These are phyloP conservation scores for Calyptommatus sinebrachiatus DNA, from an alignment of 2,113 vertebrate genomes.

Conservation along the genomic window DNA sequence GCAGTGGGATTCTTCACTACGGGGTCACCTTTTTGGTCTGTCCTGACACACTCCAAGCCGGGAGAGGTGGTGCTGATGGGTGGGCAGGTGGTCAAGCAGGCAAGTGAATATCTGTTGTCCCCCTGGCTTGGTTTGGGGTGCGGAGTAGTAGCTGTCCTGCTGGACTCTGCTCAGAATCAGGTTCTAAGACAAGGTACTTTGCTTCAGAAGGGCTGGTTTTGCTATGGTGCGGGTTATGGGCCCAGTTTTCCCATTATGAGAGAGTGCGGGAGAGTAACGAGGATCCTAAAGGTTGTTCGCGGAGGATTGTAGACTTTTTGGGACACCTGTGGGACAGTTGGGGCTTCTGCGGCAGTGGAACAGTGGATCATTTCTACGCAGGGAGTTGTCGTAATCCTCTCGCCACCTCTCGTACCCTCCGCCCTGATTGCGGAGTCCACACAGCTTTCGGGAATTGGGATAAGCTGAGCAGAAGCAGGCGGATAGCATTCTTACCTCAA, in stretches of 20 bases:
- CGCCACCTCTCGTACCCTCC: too few species aligned
- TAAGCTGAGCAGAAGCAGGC: too few species aligned
- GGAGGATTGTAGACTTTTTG: too few species aligned
- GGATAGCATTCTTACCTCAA: neutral
- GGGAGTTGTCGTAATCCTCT: neutral
- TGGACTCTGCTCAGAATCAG: neutral
- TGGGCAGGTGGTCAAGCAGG: too few species aligned
- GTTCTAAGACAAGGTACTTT: neutral
- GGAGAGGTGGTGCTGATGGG: neutral
- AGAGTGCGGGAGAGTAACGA: neutral
- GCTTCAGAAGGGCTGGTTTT: neutral
- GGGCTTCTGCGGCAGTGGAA: neutral
- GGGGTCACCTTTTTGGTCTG: neutral
- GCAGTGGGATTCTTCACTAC: rapidly evolving
- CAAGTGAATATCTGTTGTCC: too few species aligned
- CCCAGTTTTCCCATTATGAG: neutral
- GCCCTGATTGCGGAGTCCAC: neutral
- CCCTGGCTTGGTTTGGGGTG: neutral
- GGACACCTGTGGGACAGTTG: neutral
- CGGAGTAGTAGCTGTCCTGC: neutral
- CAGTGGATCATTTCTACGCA: neutral
- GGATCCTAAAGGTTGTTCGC: rapidly evolving
- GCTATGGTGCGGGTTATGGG: neutral
- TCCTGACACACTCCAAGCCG: neutral
- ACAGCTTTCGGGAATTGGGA: neutral